Base-by-base conservation (phyloP, 2,888 invertebrate genomes). In the Apantesis nais region DNA sequence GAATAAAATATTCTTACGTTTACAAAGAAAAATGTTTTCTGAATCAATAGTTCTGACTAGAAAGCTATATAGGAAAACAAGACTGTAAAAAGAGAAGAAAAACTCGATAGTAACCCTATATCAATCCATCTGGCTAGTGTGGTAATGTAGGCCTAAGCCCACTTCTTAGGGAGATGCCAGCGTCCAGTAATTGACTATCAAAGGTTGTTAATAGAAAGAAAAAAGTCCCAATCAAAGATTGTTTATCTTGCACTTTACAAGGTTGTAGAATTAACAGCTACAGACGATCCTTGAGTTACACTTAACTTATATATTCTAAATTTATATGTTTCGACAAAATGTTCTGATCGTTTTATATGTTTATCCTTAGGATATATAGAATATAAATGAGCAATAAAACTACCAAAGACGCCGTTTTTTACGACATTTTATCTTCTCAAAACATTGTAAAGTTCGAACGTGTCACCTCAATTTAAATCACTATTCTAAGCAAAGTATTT, bases 401-500 rank as follows among this genome's bases (percentile, higher is more conserved):
- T 29, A 8, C 16, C 29, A 29, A 29, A 16, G 14, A 58, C 29
- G 16, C 3, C 1, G 16, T 14, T 16, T 14, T 29, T 29, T 29
- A 29, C 1, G 16, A 25, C 7, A 29, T 58, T 58, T 29, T 29
- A 29, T 29, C 34, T 65, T 62, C 41, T 34, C 63, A 67, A 71
- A 67, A 72, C 65, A 71, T 68, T 60, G 60, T 80, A 65, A 62
- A 66, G 58, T 66, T 75, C 71, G 48, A 79, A 64, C 61, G 44
- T 55, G 70, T 77, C 78, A 75, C 74, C 82, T 77, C 74, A 67
- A 72, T 64, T 68, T 41, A 72, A 72, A 69, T 67, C 72, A 55
- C 65, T 22, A 52, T 73, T 74, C 71, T 72, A 69, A 76, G 70
- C 58, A 65, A 66, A 80, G 73, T 72, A 77, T 74, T 82, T 77